Conservation (phyloP, 2,888 invertebrate genomes). For the Apantesis nais region DNA sequence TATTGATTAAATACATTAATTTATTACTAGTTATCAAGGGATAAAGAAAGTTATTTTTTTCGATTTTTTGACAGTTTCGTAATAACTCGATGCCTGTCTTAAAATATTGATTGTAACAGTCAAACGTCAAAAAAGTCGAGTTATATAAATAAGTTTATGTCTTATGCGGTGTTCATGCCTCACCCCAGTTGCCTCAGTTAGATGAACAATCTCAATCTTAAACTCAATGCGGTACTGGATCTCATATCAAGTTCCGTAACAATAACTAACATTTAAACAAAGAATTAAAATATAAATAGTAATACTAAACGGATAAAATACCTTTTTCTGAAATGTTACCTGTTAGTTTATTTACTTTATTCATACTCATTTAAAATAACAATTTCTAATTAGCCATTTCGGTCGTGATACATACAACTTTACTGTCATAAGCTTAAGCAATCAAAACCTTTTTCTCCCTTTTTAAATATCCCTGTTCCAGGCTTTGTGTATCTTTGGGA, state of each 20-base stretch:
- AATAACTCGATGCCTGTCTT: background rate
- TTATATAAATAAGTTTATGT: background rate
- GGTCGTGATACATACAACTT: slow-evolving; percentile 27
- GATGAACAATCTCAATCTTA: no score
- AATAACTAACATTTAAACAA: background rate
- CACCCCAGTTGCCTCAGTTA: no score
- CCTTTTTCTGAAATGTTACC: background rate
- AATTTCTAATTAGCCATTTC: slow-evolving; percentile 34
- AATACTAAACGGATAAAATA: background rate
- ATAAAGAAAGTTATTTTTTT: background rate
- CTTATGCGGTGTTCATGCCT: background rate
- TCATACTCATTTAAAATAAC: slow-evolving; percentile 22
- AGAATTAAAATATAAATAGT: background rate
- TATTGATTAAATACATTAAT: background rate
- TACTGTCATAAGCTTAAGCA: slow-evolving; percentile 33
- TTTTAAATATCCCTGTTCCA: slow-evolving; percentile 15
- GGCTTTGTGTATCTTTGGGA: slow-evolving; percentile 24
- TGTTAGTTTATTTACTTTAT: background rate
- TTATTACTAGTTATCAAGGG: background rate
- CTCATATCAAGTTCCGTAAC: no score
- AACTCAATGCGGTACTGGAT: no score
- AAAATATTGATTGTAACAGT: background rate
- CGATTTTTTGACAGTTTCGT: background rate
- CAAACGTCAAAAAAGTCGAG: no score
- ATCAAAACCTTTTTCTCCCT: slow-evolving; percentile 25